These are phyloP conservation scores for Rattus norvegicus DNA, from an alignment of 2,113 vertebrate species.

Conservation along the genomic window DNA sequence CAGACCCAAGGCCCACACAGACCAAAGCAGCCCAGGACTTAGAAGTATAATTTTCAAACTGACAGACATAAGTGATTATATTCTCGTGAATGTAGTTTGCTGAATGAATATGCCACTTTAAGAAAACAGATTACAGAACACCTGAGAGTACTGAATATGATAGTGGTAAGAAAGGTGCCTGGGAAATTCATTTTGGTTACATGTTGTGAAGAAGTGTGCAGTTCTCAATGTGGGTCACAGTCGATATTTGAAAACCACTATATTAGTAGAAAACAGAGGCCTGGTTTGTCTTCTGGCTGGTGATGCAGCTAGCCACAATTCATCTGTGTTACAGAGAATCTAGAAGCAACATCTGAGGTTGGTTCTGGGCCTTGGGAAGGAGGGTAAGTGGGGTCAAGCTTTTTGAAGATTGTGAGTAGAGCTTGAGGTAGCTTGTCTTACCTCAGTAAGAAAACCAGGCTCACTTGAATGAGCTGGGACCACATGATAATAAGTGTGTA, in stretches of 20 bases:
- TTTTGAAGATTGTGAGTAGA: not conserved
- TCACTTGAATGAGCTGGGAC: not conserved
- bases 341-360: not conserved
- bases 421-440: not conserved
- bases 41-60: slow-evolving; percentile 20
- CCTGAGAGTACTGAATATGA: not conserved
- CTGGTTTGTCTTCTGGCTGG: not conserved
- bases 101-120: not conserved
- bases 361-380: not conserved
- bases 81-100: not conserved
- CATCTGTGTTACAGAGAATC: not conserved
- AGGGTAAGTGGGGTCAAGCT: not conserved
- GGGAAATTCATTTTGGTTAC: not conserved
- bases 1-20: not conserved
- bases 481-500: not conserved
- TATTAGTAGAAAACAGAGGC: not conserved
- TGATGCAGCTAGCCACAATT: not conserved
- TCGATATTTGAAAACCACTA: not conserved
- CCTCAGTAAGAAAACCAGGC: slow-evolving; percentile 17
- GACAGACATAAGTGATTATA: not conserved
- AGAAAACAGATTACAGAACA: not conserved
- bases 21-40: not conserved
- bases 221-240: not conserved
- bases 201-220: not conserved
- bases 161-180: not conserved